These are phyloP conservation scores for Simalia tracyae DNA, from an alignment of 2,797 vertebrate species.

Conservation along the genomic window DNA sequence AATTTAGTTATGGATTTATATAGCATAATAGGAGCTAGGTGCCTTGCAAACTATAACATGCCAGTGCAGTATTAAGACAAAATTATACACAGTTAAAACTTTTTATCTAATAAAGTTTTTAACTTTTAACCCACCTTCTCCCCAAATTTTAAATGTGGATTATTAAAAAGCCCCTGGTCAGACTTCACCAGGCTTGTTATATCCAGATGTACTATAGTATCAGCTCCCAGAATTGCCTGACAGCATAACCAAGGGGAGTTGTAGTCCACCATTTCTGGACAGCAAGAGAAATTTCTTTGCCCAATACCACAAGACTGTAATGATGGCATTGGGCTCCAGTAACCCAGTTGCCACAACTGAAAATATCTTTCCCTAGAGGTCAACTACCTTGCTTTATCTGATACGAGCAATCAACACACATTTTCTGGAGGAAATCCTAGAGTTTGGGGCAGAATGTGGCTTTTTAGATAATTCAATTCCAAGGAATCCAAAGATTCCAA, in stretches of 20 bases:
- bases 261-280: neutral
- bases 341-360: neutral
- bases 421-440: neutral
- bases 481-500: neutral
- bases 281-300: neutral
- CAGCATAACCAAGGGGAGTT: neutral
- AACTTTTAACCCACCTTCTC: neutral
- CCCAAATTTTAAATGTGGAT: neutral
- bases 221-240: neutral
- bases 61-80: neutral
- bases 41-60: neutral
- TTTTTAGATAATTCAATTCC: neutral
- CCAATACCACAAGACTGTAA: neutral
- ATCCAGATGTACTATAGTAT: neutral
- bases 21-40: neutral
- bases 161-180: neutral
- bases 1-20: neutral
- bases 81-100: neutral
- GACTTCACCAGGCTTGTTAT: neutral
- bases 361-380: neutral
- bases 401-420: neutral
- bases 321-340: neutral
- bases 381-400: no score
- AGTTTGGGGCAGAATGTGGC: neutral
- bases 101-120: neutral